phyloP scores from a whole-genome alignment of 2,888 invertebrate genomes.

The Dione vanillae region DNA sequence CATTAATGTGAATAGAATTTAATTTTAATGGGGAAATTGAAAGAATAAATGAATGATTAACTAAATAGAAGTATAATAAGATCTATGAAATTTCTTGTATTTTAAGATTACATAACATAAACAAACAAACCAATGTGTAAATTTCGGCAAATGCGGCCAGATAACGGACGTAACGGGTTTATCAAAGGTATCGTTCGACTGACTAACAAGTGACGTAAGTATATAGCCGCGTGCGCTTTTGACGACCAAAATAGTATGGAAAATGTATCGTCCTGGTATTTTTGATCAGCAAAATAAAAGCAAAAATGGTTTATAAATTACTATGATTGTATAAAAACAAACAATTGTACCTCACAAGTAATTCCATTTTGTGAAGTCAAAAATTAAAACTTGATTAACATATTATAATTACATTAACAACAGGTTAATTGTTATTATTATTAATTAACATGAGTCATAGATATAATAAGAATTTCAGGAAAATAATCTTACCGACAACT shows the following conservation, averaged over 20 bases:
- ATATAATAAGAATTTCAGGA: slow-evolving; percentile 26
- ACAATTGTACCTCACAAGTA: not conserved
- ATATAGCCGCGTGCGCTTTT: slow-evolving; percentile 37
- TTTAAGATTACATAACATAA: slow-evolving; percentile 22
- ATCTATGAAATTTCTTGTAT: not conserved
- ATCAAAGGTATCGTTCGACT: slow-evolving; percentile 44
- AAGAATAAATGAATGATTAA: not conserved
- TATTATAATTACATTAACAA: not conserved
- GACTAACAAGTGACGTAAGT: slow-evolving; percentile 46
- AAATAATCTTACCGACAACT: slow-evolving; percentile 41
- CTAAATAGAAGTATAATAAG: not conserved
- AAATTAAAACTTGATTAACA: not conserved
- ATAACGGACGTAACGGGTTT: slow-evolving; percentile 54
- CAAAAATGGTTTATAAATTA: not conserved
- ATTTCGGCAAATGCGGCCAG: slow-evolving; percentile 51
- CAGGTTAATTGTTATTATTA: not conserved
- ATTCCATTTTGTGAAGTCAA: not conserved
- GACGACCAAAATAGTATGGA: slow-evolving; percentile 44
- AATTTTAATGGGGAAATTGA: too few relatives aligned
- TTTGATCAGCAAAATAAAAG: slow-evolving; percentile 14
- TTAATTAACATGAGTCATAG: not conserved
- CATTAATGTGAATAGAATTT: too few relatives aligned
- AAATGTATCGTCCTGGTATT: slow-evolving; percentile 34
- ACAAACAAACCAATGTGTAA: slow-evolving; percentile 42
- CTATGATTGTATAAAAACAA: too few relatives aligned